phyloP scores from a whole-genome alignment of 2,888 invertebrate species.

The Leucophenga maculata region DNA sequence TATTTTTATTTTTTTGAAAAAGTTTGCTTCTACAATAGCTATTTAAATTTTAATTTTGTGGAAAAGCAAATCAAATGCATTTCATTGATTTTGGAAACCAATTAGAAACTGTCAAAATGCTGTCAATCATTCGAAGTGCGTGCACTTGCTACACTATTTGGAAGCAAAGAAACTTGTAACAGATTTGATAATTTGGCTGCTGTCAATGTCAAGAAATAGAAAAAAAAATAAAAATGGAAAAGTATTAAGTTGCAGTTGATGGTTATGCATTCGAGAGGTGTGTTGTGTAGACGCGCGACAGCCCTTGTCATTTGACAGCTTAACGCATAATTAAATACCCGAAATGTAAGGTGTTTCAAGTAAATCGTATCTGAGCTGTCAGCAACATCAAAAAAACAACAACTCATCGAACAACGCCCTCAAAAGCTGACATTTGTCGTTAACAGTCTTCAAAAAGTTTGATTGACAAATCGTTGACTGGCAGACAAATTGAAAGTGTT shows the following conservation, averaged over 20 bases:
- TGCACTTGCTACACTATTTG: not conserved
- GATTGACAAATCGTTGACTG: too few relatives aligned
- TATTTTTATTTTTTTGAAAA: not conserved
- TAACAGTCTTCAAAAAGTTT: too few relatives aligned
- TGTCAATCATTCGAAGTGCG: slow-evolving; percentile 7
- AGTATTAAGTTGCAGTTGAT: slow-evolving; percentile 8
- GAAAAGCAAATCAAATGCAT: not conserved
- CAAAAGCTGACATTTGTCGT: too few relatives aligned
- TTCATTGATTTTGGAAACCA: slow-evolving; percentile 9
- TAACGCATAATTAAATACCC: slow-evolving; percentile 60
- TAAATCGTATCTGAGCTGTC: not conserved
- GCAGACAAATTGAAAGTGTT: too few relatives aligned
- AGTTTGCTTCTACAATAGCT: not conserved
- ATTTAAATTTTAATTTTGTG: not conserved
- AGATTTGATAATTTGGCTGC: slow-evolving; percentile 56
- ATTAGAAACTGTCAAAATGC: slow-evolving; percentile 21
- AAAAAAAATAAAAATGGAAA: not conserved
- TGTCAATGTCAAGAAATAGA: slow-evolving; percentile 51
- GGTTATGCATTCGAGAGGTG: not conserved
- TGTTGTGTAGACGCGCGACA: not conserved
- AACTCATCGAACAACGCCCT: too few relatives aligned
- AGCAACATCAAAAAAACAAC: not conserved
- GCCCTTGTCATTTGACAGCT: slow-evolving; percentile 63
- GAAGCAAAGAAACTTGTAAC: not conserved
- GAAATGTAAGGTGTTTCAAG: not conserved